phyloP scores from a whole-genome alignment of 2,797 vertebrate species.

The Ambastaia sidthimunki region DNA sequence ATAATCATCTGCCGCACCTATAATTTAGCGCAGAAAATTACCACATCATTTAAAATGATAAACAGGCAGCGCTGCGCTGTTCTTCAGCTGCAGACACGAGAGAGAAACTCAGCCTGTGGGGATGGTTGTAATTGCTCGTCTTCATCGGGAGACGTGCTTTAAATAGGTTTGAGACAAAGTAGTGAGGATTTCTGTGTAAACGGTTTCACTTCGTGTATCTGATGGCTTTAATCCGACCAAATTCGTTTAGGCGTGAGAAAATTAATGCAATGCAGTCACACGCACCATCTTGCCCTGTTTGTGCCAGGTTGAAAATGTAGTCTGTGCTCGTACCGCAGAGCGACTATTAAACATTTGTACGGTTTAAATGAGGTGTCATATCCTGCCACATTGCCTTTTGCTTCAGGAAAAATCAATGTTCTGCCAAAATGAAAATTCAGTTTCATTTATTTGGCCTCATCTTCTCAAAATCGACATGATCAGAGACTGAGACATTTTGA shows the following conservation, averaged over 20 bases:
- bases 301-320: background rate
- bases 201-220: constrained; percentile 7
- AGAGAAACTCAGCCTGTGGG: background rate
- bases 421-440: background rate
- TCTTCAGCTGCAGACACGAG: background rate
- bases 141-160: constrained; percentile 23
- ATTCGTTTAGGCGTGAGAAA: constrained; percentile 20
- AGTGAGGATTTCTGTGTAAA: background rate
- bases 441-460: background rate
- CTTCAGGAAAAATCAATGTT: background rate
- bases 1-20: constrained; percentile 14
- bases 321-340: background rate
- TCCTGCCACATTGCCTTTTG: background rate
- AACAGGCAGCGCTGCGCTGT: background rate
- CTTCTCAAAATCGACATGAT: no score
- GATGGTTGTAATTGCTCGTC: constrained; percentile 42
- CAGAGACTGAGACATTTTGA: no score
- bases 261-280: background rate
- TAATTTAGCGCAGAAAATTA: constrained; percentile 49
- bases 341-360: background rate
- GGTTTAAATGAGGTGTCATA: background rate
- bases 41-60: constrained; percentile 33
- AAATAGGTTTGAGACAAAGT: constrained; percentile 37
- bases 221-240: constrained; percentile 23
- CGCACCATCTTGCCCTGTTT: background rate